Base-by-base conservation (phyloP, 2,888 invertebrate genomes). In the Tridacna crocea region DNA sequence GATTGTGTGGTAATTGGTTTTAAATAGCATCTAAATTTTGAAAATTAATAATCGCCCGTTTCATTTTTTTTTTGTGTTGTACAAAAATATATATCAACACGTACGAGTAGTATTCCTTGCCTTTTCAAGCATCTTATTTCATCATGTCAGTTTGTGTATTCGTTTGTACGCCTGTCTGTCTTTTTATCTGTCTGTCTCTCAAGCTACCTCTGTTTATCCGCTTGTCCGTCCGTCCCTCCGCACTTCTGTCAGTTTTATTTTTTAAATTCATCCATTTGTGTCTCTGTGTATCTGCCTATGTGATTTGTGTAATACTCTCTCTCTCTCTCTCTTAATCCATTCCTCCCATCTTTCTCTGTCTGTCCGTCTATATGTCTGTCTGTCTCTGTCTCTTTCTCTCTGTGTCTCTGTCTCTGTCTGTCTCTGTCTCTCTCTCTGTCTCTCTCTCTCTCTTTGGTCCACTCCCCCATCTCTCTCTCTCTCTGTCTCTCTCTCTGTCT, bases 121-220 rank as follows among this genome's bases (percentile, higher is more conserved):
- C 36, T 36, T 36, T 36, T 36, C 36, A 36, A 36, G 8, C 36
- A 36, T 36, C n/a, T n/a, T n/a, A n/a, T n/a, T n/a, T n/a, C n/a
- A n/a, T n/a, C n/a, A n/a, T n/a, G n/a, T n/a, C n/a, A n/a, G n/a
- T n/a, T n/a, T n/a, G n/a, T n/a, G n/a, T n/a, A n/a, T n/a, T n/a
- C n/a, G n/a, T n/a, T n/a, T n/a, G n/a, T n/a, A n/a, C n/a, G n/a
- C n/a, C n/a, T n/a, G n/a, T n/a, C n/a, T n/a, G n/a, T n/a, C n/a
- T n/a, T n/a, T n/a, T n/a, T n/a, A n/a, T n/a, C n/a, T n/a, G n/a
- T n/a, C n/a, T n/a, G n/a, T n/a, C n/a, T n/a, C n/a, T n/a, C n/a
- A n/a, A n/a, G n/a, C n/a, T n/a, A n/a, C n/a, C n/a, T n/a, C 36
- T 66, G 26, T 66, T 19, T 66, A 27, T 66, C 66, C 26, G 66